Base-by-base conservation (phyloP, 2,113 vertebrate genomes). In the Cynocephalus volans region DNA sequence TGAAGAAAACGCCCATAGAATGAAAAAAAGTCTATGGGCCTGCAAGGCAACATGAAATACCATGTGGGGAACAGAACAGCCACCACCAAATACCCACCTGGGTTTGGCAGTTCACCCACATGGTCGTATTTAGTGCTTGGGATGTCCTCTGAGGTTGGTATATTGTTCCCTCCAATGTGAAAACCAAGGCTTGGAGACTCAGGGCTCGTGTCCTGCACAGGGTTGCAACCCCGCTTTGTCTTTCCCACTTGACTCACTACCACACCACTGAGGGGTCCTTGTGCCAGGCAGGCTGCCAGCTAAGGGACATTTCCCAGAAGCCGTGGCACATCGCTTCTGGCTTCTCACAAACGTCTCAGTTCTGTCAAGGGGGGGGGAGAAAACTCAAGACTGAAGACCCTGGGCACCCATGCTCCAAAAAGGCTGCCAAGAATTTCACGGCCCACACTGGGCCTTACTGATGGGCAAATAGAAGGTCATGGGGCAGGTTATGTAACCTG, bases 41-140 rank as follows among this genome's bases (percentile, higher is more conserved):
- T 5, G 1, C 8, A 11, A 7, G 13, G 33, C 3, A 41, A 10
- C 15, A 1, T 36, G 24, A n/a, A 21, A 8, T 1, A 0, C 15
- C 69, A 10, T 0, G 1, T 1, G 17, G 28, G 36, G 50, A 72
- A 76, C 48, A 52, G 17, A 31, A 31, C 28, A 1, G 36, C 21
- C 2, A 0, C 4, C 1, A 0, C 52, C 21, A 2, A 12, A 50
- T 5, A 11, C 31, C 77, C 33, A 6, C 17, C 6, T 2, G 6
- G 6, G 23, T 33, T 56, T 52, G 56, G 15, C 18, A 9, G 1
- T 62, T 7, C 3, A 26, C 15, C 48, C 36, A 10, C 13, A 15
- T 3, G 1, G 13, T 36, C 52, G 33, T 85, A 58, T 4, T 23
- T 1, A 11, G 1, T 1, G 11, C 60, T n/a, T 1, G 6, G 36